Percentiles rank a stretch among this genome's conserved stretches.
Conservation (phyloP, 2,888 invertebrate genomes). For the Pollenia amentaria region DNA sequence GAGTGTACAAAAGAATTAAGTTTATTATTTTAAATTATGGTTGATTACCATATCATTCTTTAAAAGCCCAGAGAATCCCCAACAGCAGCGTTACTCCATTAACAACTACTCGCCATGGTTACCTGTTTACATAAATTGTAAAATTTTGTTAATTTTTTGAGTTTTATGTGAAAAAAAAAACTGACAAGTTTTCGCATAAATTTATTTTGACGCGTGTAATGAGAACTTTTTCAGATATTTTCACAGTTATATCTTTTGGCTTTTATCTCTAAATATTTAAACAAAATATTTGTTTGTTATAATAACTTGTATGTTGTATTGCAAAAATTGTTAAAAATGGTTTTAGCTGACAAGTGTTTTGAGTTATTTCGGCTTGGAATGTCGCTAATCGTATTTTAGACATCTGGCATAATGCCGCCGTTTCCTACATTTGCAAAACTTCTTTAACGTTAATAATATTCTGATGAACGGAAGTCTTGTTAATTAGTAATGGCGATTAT, state of each 20-base stretch:
- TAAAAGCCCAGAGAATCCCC: constrained; percentile 2
- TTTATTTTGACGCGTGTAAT: constrained; percentile 83
- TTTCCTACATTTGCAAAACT: constrained; percentile 20
- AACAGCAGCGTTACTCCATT: constrained; percentile 1
- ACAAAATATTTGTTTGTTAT: constrained; percentile 55
- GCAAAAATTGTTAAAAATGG: constrained; percentile 43
- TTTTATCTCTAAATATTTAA: constrained; percentile 62
- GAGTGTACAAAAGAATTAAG: constrained; percentile 27
- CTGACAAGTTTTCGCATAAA: constrained; percentile 80
- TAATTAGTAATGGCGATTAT: constrained; percentile 57
- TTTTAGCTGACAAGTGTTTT: constrained; percentile 65
- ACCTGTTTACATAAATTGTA: constrained; percentile 46
- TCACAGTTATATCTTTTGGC: constrained; percentile 60
- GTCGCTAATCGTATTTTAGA: constrained; percentile 77
- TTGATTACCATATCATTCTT: constrained; percentile 63
- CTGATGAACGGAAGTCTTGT: constrained; percentile 80
- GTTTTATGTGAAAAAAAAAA: background rate
- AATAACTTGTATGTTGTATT: constrained; percentile 47
- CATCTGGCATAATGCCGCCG: constrained; percentile 75
- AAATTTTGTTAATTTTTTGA: constrained; percentile 27
- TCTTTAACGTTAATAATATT: constrained; percentile 44
- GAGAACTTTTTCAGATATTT: constrained; percentile 76
- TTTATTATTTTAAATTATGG: constrained; percentile 31
- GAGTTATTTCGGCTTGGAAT: constrained; percentile 42
- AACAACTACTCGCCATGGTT: constrained; percentile 39